Evolutionary conservation across 2,888 invertebrate species (phyloP).

Genomic region (Nowickia ferox): DNA sequence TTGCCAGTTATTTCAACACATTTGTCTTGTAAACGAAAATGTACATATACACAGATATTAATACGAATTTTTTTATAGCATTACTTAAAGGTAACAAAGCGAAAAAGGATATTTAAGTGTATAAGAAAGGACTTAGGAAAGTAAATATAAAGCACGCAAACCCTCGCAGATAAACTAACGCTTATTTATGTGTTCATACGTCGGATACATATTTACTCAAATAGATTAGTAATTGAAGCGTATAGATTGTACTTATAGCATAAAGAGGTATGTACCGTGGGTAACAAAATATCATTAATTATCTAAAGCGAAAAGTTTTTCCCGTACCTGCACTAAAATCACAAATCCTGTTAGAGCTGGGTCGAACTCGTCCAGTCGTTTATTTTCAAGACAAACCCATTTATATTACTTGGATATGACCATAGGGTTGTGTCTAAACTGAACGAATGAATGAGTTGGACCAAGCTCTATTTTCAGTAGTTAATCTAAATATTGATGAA

Average conservation of each 20-base stretch:
- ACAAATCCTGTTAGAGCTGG: too few relatives aligned
- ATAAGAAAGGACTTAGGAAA: slow-evolving; percentile 41
- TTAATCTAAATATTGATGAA: too few relatives aligned
- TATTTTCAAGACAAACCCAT: too few relatives aligned
- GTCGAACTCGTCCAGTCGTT: too few relatives aligned
- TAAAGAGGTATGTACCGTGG: not conserved
- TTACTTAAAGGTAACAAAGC: slow-evolving; percentile 68
- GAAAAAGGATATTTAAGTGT: slow-evolving; percentile 27
- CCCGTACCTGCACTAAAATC: too few relatives aligned
- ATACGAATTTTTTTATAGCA: slow-evolving; percentile 60
- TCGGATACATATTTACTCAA: slow-evolving; percentile 12
- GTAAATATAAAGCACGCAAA: slow-evolving; percentile 1
- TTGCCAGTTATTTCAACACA: slow-evolving; percentile 61
- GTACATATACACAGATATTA: not conserved
- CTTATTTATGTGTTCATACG: not conserved
- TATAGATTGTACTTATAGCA: not conserved
- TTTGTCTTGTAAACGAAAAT: slow-evolving; percentile 70
- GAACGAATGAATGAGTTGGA: too few relatives aligned
- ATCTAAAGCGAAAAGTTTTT: not conserved
- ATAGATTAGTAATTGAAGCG: slow-evolving; percentile 6
- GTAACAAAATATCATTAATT: not conserved
- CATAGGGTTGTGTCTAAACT: too few relatives aligned
- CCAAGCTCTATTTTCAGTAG: too few relatives aligned
- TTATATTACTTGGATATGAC: too few relatives aligned
- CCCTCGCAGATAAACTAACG: not conserved